Evolutionary conservation across 2,888 invertebrate species (phyloP), one percentile per base, ranked within the genome.

Genomic region (Drosophila niveifrons): DNA sequence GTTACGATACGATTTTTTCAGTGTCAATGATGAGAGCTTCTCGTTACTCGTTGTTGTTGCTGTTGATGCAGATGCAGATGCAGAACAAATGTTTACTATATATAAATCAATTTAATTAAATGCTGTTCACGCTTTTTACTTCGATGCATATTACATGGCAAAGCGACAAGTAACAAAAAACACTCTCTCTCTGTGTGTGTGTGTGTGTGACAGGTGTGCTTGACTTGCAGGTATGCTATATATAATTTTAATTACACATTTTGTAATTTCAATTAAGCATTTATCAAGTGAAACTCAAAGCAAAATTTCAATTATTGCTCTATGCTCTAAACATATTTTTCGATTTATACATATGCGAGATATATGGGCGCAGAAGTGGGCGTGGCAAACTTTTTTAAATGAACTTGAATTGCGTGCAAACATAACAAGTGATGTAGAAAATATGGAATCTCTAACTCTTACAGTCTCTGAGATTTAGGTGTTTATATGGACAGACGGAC

Each of bases 101-200:
- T 48, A 85, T 82, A 82, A 81, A 82, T 81, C 80, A 85, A 85
- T 82, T 70, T 66, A 79, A 82, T 82, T 75, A 85, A 81, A 82
- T 65, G 79, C 59, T 62, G 62, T 72, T 84, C 56, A 78, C 64
- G 56, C 46, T 61, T 66, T 44, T 56, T 65, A 18, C 28, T 29
- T 13, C n/a, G 6, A 13, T 7, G 13, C 11, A 13, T 7, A 17
- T 23, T 23, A 23, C n/a, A 39, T 23, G 11, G 36, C 34, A 10
- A 10, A 34, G 11, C 3, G 11, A 29, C 13, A n/a, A 15, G n/a
- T 3, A 15, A 31, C 6, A 13, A 9, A 34, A 6, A n/a, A 2
- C 4, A 23, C n/a, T n/a, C n/a, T 4, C 23, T 23, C 4, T 23
- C 4, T 23, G 23, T 23, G 23, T 23, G 4, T 23, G 23, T 23